Conservation (phyloP, 2,113 vertebrate genomes). For the Columba livia region DNA sequence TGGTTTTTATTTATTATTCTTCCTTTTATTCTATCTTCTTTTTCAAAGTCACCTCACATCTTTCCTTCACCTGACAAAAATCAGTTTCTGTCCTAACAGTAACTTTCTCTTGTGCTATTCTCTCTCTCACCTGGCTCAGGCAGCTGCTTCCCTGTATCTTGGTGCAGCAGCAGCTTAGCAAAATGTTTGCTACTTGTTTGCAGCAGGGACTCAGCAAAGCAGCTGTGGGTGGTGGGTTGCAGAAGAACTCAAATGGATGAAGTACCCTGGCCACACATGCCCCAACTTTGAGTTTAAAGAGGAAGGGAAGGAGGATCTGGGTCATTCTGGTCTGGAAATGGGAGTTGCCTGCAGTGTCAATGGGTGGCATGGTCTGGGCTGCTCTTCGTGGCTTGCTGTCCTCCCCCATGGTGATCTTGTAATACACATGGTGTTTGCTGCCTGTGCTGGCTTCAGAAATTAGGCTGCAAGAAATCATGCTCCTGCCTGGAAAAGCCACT, state of each 20-base stretch:
- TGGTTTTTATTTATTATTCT: too few relatives aligned
- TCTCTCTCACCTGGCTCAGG: too few relatives aligned
- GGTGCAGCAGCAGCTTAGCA: too few relatives aligned
- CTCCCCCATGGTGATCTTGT: not conserved
- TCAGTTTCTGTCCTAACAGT: too few relatives aligned
- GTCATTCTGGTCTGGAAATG: not conserved
- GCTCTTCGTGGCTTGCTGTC: rapidly evolving
- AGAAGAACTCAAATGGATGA: not conserved
- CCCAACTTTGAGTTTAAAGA: not conserved
- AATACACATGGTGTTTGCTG: rapidly evolving
- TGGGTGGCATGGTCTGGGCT: rapidly evolving
- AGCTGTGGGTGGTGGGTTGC: not conserved
- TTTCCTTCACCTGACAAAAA: too few relatives aligned
- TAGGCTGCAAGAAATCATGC: rapidly evolving
- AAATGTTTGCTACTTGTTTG: too few relatives aligned
- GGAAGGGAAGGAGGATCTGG: not conserved
- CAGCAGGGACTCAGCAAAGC: not conserved
- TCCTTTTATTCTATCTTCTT: too few relatives aligned
- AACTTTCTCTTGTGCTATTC: too few relatives aligned
- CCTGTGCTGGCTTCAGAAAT: not conserved
- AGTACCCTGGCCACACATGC: rapidly evolving
- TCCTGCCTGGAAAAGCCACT: not conserved
- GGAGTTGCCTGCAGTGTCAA: too few relatives aligned
- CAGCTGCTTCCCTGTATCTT: too few relatives aligned
- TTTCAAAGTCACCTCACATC: too few relatives aligned